Evolutionary conservation across 2,113 vertebrate species (phyloP), one percentile per base, ranked within the genome.

Genomic region (Brevimyrus niger): DNA sequence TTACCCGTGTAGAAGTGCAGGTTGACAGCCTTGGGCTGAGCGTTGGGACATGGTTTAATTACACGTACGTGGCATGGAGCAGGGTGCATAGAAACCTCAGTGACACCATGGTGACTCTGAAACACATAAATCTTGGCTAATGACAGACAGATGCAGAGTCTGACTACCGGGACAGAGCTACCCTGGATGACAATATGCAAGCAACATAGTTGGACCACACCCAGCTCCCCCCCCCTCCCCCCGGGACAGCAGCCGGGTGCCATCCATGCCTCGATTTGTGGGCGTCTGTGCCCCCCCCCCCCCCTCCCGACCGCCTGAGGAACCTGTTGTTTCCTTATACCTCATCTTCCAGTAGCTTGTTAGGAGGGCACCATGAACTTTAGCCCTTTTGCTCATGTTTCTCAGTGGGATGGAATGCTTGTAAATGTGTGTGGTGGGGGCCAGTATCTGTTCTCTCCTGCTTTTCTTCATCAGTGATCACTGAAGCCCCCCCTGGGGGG

Each of bases 81-180:
- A 35, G 48, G 35, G 21, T n/a, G 35, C 23, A 0, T 2, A 3
- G 53, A 35, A 44, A 51, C 55, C 47, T 58, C 31, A 27, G 15
- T 27, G 87, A 35, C 42, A 80, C 23, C 23, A 2, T 21, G 5
- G 19, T 58, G 53, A 13, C 87, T 90, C 55, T 46, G 31, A 65
- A 65, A 61, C 76, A 27, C 31, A 85, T 88, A 87, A 61, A 86
- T 88, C 87, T 69, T 80, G 2, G 53, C 53, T 73, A 90, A 90
- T 86, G 89, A 90, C 89, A 90, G 48, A 80, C 87, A 21, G 51
- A 46, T 53, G 15, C 73, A 10, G 73, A 5, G 87, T 80, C 55
- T 23, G 27, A 21, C 11, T n/a, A 51, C 3, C 4, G 0, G 73
- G 35, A 31, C 73, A n/a, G 35, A 21, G 48, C 51, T 55, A 15